Conservation (phyloP, 2,888 invertebrate species). For the Hirtodrosophila cameraria region DNA sequence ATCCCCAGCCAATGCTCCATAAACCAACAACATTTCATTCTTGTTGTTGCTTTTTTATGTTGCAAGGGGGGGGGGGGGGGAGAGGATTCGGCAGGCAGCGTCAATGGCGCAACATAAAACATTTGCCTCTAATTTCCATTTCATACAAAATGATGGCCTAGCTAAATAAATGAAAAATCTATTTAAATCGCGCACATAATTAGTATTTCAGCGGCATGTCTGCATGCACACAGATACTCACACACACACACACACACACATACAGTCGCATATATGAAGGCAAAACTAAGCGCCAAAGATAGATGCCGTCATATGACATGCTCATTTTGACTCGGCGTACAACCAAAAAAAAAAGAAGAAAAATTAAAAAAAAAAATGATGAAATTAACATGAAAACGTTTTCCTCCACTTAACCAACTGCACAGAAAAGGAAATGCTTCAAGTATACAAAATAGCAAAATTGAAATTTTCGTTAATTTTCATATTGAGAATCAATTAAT, state of each 20-base stretch:
- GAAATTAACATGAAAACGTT: conserved; percentile 71
- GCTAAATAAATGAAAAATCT: conserved; percentile 79
- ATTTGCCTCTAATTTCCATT: conserved; percentile 73
- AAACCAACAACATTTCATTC: conserved; percentile 18
- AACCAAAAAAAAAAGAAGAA: too few relatives aligned
- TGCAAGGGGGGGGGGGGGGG: conserved; percentile 22
- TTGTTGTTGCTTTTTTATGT: conserved; percentile 15
- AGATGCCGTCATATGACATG: conserved; percentile 71
- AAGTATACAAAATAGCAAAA: conserved; percentile 38
- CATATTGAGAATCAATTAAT: conserved; percentile 73
- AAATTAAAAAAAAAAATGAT: conserved; percentile 75
- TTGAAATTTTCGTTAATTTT: conserved; percentile 36
- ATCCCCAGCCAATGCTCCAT: neutral
- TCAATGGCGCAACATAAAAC: conserved; percentile 76
- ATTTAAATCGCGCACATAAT: conserved; percentile 80
- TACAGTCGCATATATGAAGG: conserved; percentile 9
- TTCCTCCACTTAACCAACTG: conserved; percentile 32
- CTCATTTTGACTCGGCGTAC: conserved; percentile 65
- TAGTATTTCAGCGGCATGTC: conserved; percentile 78
- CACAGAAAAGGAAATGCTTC: conserved; percentile 55
- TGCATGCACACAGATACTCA: conserved; percentile 39
- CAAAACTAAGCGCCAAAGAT: conserved; percentile 60
- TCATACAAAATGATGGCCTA: conserved; percentile 73
- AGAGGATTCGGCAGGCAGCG: conserved; percentile 24
- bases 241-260: conserved; percentile 13